phyloP scores from a whole-genome alignment of 35 echinoderm and acorn worm species.

The Anneissia japonica region DNA sequence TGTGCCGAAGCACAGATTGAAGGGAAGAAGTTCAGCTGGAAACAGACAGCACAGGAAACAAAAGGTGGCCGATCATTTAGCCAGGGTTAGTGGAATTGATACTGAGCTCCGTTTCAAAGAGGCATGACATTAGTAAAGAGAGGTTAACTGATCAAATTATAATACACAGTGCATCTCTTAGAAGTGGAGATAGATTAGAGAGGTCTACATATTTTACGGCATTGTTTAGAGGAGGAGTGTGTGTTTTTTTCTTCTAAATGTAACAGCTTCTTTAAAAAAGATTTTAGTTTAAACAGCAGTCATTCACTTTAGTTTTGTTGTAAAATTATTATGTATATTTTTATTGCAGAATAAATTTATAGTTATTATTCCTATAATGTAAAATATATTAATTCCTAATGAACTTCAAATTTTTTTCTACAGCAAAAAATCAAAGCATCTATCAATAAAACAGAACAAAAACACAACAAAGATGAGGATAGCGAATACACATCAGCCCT shows the following conservation, averaged over 20 bases:
- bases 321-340: background rate
- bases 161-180: too few species aligned
- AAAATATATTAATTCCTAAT: slow-evolving; percentile 18
- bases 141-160: background rate
- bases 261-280: too few species aligned
- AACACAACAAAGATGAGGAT: slow-evolving; percentile 11
- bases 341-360: background rate
- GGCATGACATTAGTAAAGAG: background rate
- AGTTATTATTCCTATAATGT: background rate
- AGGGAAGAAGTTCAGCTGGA: slow-evolving; percentile 63
- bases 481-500: slow-evolving; percentile 9
- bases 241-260: too few species aligned
- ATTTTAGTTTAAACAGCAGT: too few species aligned
- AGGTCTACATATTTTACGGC: too few species aligned
- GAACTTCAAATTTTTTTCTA: too few species aligned
- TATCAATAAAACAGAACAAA: slow-evolving; percentile 1
- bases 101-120: background rate
- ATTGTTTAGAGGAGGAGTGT: too few species aligned
- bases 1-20: slow-evolving; percentile 65
- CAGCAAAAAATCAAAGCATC: slow-evolving; percentile 18
- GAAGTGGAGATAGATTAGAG: too few species aligned
- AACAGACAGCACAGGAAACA: slow-evolving; percentile 70
- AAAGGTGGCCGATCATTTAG: slow-evolving; percentile 43
- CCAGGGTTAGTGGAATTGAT: slow-evolving; percentile 53
- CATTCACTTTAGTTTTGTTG: background rate